Evolutionary conservation across 2,113 vertebrate genomes (phyloP), one percentile per base, ranked within the genome.

Genomic region (Nansenia antarctica): DNA sequence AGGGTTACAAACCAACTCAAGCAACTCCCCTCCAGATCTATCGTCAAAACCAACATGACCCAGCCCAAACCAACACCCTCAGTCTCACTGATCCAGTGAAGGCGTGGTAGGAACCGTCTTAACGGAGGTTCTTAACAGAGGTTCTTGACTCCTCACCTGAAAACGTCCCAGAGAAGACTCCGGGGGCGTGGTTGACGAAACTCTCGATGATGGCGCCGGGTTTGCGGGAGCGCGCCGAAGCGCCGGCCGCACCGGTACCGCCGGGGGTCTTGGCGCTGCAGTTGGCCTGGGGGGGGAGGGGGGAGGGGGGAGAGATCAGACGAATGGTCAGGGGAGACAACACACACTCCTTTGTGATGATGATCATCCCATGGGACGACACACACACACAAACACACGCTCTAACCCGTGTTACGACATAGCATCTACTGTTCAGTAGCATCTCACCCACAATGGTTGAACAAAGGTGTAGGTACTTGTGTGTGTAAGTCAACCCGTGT

Each of bases 81-180:
- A 20, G 45, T 20, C n/a, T 20, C 45, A 49, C 45, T 49, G 45
- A 8, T 15, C 45, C 45, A 20, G 18, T 49, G n/a, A 47, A 4
- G 18, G n/a, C n/a, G 37, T 42, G 37, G 2, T 42, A 42, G 15
- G 14, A 9, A 42, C 18, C 18, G 45, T 47, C 45, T 47, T 3
- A 20, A 2, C 6, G 45, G 18, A n/a, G 8, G 45, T 20, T 12
- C 22, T 15, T 5, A 12, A 8, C 37, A 3, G 2, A 29, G 32
- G 30, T 5, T 6, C 24, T 11, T 20, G n/a, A n/a, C 30, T 12
- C 1, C 67, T 3, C 85, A 98, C 96, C 96, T 80, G 96, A 98
- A 90, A 98, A 98, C 42, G 96, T 98, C 90, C 96, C 96, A 86
- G 96, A 98, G 92, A 98, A 98, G 83, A 98, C 96, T 77, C 96